Evolutionary conservation across 2,888 invertebrate species (phyloP).

Genomic region (Notodonta ziczac): DNA sequence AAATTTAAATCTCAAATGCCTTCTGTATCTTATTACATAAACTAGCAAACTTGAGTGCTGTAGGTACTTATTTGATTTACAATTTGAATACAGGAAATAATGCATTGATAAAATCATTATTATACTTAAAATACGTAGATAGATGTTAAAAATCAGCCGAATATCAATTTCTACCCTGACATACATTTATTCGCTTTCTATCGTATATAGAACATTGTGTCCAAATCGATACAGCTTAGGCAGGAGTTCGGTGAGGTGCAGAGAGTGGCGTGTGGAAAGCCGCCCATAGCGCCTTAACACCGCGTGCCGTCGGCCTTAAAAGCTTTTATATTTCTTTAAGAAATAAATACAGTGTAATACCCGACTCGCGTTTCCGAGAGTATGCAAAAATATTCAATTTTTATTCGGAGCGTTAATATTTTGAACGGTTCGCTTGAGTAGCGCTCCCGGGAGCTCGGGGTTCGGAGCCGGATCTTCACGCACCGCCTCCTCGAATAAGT

Average conservation of each 20-base stretch:
- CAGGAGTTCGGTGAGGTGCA: constrained; percentile 50
- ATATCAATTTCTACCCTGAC: constrained; percentile 6
- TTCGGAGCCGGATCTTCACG: constrained; percentile 73
- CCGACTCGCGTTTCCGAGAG: constrained; percentile 52
- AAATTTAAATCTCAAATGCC: not conserved
- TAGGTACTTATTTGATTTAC: too few relatives aligned
- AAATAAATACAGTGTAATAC: constrained; percentile 78
- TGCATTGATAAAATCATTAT: too few relatives aligned
- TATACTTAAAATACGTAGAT: too few relatives aligned
- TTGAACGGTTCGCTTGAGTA: constrained; percentile 57
- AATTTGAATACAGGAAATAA: too few relatives aligned
- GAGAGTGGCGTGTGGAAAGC: constrained; percentile 57
- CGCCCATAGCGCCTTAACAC: constrained; percentile 66
- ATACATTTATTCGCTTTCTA: constrained; percentile 21
- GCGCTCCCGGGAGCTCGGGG: constrained; percentile 56
- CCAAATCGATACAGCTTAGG: constrained; percentile 75
- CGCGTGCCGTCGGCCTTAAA: constrained; percentile 74
- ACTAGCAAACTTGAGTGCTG: too few relatives aligned
- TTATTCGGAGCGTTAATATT: constrained; percentile 73
- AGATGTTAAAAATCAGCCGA: not conserved
- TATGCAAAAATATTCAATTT: constrained; percentile 82
- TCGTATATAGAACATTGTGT: constrained; percentile 8
- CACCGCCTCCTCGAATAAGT: constrained; percentile 56
- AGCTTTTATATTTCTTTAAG: constrained; percentile 80
- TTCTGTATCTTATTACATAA: too few relatives aligned